These are phyloP conservation scores for Lepus townsendii DNA, from an alignment of 2,797 vertebrate species.

Conservation along the genomic window DNA sequence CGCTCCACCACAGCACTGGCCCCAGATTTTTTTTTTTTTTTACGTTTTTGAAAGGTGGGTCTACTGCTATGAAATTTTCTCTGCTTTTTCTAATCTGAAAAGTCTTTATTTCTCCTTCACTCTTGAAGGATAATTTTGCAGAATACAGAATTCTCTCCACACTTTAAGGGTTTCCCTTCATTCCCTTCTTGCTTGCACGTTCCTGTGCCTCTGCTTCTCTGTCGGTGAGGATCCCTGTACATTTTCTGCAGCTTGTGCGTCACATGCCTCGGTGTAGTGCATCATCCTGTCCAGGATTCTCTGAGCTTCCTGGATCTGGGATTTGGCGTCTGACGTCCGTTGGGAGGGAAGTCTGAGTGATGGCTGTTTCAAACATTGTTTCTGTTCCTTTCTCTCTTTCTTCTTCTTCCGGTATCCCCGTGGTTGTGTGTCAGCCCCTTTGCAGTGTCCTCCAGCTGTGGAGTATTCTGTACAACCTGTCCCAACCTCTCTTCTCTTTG, in stretches of 20 bases:
- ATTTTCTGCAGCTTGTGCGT: not conserved
- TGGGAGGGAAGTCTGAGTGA: conserved; percentile 7
- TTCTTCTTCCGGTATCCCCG: not conserved
- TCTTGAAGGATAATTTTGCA: conserved; percentile 51
- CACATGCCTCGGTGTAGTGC: not conserved
- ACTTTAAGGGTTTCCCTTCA: not conserved
- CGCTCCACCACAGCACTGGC: too few relatives aligned
- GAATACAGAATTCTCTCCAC: not conserved
- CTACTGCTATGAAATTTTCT: not conserved
- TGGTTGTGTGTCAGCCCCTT: not conserved
- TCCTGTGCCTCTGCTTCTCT: not conserved
- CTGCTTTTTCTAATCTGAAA: conserved; percentile 30
- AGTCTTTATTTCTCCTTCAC: conserved; percentile 3
- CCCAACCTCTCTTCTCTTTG: not conserved
- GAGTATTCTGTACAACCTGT: not conserved
- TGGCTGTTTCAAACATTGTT: not conserved
- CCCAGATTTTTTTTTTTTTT: too few relatives aligned
- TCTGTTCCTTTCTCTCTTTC: not conserved
- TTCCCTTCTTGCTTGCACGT: conserved; percentile 13
- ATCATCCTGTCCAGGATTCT: not conserved
- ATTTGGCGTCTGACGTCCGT: not conserved
- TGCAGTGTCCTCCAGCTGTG: not conserved
- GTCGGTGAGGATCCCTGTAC: not conserved
- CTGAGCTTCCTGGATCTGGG: not conserved
- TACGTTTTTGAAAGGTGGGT: not conserved